A percentile compares a stretch with the other conserved stretches of the same genome.
phyloP scores from a whole-genome alignment of 2,888 invertebrate genomes.

The Sthenelais limicola region DNA sequence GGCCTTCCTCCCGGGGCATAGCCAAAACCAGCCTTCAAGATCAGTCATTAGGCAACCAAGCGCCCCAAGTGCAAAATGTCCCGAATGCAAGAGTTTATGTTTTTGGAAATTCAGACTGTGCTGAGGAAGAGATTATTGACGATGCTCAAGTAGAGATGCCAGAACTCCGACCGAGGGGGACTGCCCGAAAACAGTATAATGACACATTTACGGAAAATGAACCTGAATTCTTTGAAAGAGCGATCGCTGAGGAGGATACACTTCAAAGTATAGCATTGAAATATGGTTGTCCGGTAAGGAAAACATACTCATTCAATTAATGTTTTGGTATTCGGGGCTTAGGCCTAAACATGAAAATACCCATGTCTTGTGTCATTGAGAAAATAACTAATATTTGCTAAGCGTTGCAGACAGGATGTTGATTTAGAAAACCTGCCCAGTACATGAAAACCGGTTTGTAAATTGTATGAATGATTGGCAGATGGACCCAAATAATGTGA shows the following conservation, averaged over 20 bases:
- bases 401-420: too few species aligned
- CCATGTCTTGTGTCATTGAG: too few species aligned
- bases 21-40: background rate
- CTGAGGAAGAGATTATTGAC: constrained; percentile 52
- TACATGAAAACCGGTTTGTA: too few species aligned
- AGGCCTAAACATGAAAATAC: too few species aligned
- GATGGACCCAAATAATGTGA: too few species aligned
- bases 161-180: constrained; percentile 35
- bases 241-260: constrained; percentile 58
- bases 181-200: background rate
- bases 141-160: constrained; percentile 27
- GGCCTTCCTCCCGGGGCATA: constrained; percentile 15
- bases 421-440: too few species aligned
- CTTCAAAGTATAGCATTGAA: constrained; percentile 62
- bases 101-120: constrained; percentile 60
- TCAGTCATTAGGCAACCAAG: constrained; percentile 41
- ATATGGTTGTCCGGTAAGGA: constrained; percentile 63
- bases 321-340: background rate
- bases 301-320: background rate
- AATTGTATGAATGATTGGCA: too few species aligned
- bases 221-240: constrained; percentile 47
- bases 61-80: constrained; percentile 60
- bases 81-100: constrained; percentile 63
- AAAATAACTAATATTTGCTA: too few species aligned
- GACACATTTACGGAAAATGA: background rate